Evolutionary conservation across 2,797 vertebrate species (phyloP), one percentile per base, ranked within the genome.

Genomic region (Scolopax bukidnonensis): DNA sequence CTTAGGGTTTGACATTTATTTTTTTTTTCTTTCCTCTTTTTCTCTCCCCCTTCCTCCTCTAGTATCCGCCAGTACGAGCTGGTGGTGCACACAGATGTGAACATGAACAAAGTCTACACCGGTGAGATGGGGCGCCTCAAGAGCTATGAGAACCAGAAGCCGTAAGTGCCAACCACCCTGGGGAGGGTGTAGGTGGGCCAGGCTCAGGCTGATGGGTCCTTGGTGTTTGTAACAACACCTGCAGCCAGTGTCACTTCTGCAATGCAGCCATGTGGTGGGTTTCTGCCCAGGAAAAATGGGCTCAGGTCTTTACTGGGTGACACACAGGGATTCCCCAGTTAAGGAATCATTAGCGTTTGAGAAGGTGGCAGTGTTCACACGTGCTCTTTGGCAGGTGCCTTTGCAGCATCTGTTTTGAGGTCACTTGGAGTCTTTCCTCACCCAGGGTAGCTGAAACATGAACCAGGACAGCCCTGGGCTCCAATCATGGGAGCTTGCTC

Each of bases 51-150:
- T 50, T 24, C 25, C 30, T 30, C 9, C 16, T 48, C 7, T 96
- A 99, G 99, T 97, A 99, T 99, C 83, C 99, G 99, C 28, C 99
- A 99, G 97, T 99, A 99, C 0, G 99, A 99, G 97, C 98, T 99
- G 78, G 98, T 99, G 97, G 97, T 99, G 76, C 98, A 99, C 96
- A 96, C 97, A 0, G 99, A 99, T 93, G 79, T 99, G 43, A 99
- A 98, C 96, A 96, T 97, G 97, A 99, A 98, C 98, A 99, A 99
- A 96, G 98, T 99, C 47, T 99, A 99, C 95, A 96, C 96, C 0
- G 99, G 99, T 11, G 99, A 99, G 97, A 98, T 99, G 93, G 99
- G 99, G 18, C 98, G 99, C 0, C 98, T 99, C 67, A 99, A 99
- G 98, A 99, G 99, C 97, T 99, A 99, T 1, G 99, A 99, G 97